phyloP scores from a whole-genome alignment of 2,113 vertebrate genomes.

The Melanocharis versteri region DNA sequence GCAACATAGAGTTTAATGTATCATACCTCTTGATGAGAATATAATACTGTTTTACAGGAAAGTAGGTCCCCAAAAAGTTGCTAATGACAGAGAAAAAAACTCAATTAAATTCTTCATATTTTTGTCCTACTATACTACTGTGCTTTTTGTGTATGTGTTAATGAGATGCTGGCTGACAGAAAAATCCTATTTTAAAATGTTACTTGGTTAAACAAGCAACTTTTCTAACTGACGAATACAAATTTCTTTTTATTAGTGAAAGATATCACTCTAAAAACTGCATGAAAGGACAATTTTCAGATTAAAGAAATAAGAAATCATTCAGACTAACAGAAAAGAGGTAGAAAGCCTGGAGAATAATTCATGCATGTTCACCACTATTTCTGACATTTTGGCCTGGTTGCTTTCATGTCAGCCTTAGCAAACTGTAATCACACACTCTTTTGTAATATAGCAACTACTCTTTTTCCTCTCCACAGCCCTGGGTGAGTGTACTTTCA shows the following conservation, averaged over 20 bases:
- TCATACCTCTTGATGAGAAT: background rate
- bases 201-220: background rate
- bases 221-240: background rate
- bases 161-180: background rate
- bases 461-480: background rate
- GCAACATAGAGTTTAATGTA: background rate
- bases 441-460: background rate
- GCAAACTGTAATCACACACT: background rate
- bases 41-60: background rate
- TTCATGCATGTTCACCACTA: background rate
- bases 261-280: background rate
- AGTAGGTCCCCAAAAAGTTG: background rate
- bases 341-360: background rate
- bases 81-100: background rate
- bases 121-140: background rate
- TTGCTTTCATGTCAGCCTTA: slow-evolving; percentile 16
- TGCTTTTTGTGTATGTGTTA: background rate
- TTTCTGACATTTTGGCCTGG: background rate
- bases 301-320: background rate
- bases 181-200: background rate
- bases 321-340: background rate
- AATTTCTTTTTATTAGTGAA: background rate
- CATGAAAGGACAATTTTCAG: background rate
- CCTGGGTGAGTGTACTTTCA: background rate
- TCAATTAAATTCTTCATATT: background rate